phyloP scores from a whole-genome alignment of 1,140 invertebrate species.

The Xylocopa sonorina region DNA sequence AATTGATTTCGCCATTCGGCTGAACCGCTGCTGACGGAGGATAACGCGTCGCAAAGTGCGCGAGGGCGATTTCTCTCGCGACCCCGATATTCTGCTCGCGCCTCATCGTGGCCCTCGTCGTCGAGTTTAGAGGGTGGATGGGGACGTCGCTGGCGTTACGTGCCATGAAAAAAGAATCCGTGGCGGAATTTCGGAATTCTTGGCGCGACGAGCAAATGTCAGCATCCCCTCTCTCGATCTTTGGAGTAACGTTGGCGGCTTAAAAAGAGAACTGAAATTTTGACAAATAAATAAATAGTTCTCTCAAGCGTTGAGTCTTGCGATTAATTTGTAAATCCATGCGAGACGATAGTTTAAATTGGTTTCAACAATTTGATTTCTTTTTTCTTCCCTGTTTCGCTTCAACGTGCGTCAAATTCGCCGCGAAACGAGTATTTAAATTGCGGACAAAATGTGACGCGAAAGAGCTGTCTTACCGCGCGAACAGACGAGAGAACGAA shows the following conservation, averaged over 20 bases:
- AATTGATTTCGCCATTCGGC: slow-evolving; percentile 38
- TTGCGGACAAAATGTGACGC: slow-evolving; percentile 3
- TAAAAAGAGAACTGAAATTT: background rate
- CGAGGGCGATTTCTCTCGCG: slow-evolving; percentile 50
- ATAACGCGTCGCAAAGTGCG: slow-evolving; percentile 47
- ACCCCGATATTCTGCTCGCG: slow-evolving; percentile 59
- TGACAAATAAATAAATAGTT: too few species aligned
- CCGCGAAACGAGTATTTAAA: slow-evolving; percentile 18
- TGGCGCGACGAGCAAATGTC: slow-evolving; percentile 61
- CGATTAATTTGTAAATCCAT: too few species aligned
- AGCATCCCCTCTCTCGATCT: slow-evolving; percentile 34
- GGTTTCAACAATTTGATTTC: too few species aligned
- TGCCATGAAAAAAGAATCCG: slow-evolving; percentile 67
- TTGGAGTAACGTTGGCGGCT: slow-evolving; percentile 30
- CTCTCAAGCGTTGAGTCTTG: too few species aligned
- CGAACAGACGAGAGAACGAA: slow-evolving; percentile 9
- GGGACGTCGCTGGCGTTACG: slow-evolving; percentile 53
- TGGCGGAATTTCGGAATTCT: slow-evolving; percentile 67
- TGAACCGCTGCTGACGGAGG: slow-evolving; percentile 13
- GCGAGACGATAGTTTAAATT: too few species aligned
- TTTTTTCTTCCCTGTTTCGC: background rate
- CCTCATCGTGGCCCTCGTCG: slow-evolving; percentile 51
- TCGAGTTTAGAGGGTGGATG: slow-evolving; percentile 50
- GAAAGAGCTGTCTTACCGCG: background rate
- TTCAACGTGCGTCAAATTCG: slow-evolving; percentile 1